These are phyloP conservation scores for Paratilapia polleni DNA, from an alignment of 2,113 vertebrate genomes.

Conservation along the genomic window DNA sequence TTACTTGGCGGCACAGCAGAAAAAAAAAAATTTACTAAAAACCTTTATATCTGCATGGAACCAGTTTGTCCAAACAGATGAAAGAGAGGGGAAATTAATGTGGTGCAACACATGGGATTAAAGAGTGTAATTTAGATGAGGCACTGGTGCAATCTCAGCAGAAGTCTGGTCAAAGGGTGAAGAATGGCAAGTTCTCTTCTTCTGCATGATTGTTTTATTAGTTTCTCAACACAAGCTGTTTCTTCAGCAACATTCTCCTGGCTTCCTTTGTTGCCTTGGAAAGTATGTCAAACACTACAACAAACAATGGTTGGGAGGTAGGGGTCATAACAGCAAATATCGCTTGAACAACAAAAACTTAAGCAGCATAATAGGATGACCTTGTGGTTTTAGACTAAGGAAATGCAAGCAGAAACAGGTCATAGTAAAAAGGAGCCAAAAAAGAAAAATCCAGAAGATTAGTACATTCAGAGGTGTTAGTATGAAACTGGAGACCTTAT, in stretches of 20 bases:
- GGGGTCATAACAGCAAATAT: neutral
- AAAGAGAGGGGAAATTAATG: slow-evolving; percentile 47
- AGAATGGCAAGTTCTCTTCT: slow-evolving; percentile 21
- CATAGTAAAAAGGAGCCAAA: neutral
- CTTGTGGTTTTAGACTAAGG: neutral
- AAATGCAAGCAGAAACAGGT: neutral
- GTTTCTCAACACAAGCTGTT: neutral
- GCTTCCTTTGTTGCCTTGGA: slow-evolving; percentile 7
- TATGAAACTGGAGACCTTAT: slow-evolving; percentile 14
- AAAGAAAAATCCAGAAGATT: slow-evolving; percentile 11
- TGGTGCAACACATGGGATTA: slow-evolving; percentile 47
- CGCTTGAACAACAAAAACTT: neutral
- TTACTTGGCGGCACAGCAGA: slow-evolving; percentile 29
- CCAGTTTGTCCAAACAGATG: slow-evolving; percentile 31
- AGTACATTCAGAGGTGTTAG: slow-evolving; percentile 12
- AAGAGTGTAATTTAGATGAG: slow-evolving; percentile 58
- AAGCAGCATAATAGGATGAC: neutral
- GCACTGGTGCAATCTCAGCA: slow-evolving; percentile 33
- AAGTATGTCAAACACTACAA: slow-evolving; percentile 8
- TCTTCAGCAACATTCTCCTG: neutral
- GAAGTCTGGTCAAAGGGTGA: slow-evolving; percentile 10
- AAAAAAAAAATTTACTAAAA: slow-evolving; percentile 3
- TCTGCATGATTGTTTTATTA: slow-evolving; percentile 21
- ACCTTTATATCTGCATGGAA: slow-evolving; percentile 14
- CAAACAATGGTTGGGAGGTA: neutral